Evolutionary conservation across 2,113 vertebrate genomes (phyloP).

Genomic region (Origma solitaria): DNA sequence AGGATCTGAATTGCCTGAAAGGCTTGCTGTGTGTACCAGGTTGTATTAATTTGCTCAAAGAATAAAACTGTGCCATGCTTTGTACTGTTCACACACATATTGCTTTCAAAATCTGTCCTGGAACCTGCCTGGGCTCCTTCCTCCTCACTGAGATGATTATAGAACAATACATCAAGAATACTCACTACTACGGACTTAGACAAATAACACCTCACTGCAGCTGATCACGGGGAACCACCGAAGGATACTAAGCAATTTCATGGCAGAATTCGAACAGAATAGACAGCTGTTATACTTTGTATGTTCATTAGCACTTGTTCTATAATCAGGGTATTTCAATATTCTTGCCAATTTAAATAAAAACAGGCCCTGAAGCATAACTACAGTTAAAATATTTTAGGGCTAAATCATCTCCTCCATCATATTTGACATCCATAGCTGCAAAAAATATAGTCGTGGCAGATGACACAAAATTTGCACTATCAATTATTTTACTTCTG

Average conservation of each 20-base stretch:
- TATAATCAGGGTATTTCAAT: background rate
- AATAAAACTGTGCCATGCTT: background rate
- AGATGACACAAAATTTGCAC: background rate
- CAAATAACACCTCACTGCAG: background rate
- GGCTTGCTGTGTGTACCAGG: background rate
- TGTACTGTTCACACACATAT: background rate
- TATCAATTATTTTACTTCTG: background rate
- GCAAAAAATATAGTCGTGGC: background rate
- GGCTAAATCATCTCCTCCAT: background rate
- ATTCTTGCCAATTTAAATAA: background rate
- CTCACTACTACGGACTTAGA: background rate
- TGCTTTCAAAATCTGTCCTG: background rate
- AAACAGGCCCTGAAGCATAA: background rate
- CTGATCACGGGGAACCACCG: background rate
- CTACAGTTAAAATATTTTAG: background rate
- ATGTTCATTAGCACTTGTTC: background rate
- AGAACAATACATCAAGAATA: background rate
- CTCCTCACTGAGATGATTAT: background rate
- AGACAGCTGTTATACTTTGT: background rate
- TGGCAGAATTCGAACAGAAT: background rate
- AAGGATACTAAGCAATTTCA: background rate
- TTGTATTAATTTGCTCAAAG: background rate
- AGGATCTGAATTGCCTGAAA: background rate
- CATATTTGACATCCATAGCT: background rate
- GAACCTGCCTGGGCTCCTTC: background rate